These are phyloP conservation scores for Coenobita brevimanus DNA, from an alignment of 1,140 invertebrate genomes.

Conservation along the genomic window DNA sequence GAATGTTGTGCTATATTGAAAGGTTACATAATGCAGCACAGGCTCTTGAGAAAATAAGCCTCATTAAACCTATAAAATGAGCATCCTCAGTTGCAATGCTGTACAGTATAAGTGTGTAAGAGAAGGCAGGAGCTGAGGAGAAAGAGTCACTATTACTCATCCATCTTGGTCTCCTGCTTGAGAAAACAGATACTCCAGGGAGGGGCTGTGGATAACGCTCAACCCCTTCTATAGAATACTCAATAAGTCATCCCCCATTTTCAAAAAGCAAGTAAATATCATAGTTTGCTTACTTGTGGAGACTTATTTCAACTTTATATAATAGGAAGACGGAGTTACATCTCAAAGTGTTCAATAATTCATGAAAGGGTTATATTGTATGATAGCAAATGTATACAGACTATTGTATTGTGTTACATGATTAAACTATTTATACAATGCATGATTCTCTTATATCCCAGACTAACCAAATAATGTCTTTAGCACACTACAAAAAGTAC, in stretches of 20 bases:
- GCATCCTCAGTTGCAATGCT: no score
- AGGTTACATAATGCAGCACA: no score
- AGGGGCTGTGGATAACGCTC: slow-evolving; percentile 54
- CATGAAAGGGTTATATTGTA: slow-evolving; percentile 65
- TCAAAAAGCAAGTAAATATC: slow-evolving; percentile 51
- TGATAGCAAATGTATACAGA: slow-evolving; percentile 66
- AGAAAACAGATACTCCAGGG: slow-evolving; percentile 47
- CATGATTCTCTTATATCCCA: slow-evolving; percentile 49
- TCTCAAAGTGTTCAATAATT: slow-evolving; percentile 63
- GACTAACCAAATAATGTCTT: slow-evolving; percentile 37
- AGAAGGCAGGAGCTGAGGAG: not conserved
- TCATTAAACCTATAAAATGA: no score
- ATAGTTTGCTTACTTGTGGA: slow-evolving; percentile 64
- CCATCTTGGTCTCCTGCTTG: slow-evolving; percentile 23
- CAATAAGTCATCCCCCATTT: slow-evolving; percentile 49
- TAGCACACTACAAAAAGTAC: slow-evolving; percentile 9
- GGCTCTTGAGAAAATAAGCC: no score
- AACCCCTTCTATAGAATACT: slow-evolving; percentile 60
- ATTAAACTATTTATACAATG: slow-evolving; percentile 69
- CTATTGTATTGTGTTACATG: slow-evolving; percentile 67
- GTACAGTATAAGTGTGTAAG: no score
- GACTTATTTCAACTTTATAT: slow-evolving; percentile 58
- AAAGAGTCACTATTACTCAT: not conserved
- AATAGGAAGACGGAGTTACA: slow-evolving; percentile 57
- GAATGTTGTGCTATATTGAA: no score